Percentiles rank a stretch among this genome's conserved stretches.
These are phyloP conservation scores for Anguilla pacifica DNA, from an alignment of 2,797 vertebrate species.

Conservation along the genomic window DNA sequence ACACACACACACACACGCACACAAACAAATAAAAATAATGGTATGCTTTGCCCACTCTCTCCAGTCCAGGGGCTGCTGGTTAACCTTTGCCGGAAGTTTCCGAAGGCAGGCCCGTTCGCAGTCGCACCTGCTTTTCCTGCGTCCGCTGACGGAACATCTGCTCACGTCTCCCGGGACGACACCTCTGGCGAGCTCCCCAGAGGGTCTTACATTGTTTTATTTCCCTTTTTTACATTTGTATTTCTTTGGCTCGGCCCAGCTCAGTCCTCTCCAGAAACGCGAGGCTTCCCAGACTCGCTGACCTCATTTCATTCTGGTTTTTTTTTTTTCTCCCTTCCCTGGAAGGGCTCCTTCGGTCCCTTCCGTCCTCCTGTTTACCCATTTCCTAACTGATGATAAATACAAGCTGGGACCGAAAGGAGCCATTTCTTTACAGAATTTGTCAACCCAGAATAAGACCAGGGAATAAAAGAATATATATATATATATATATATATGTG, in stretches of 20 bases:
- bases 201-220: constrained; percentile 8
- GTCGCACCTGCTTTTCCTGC: constrained; percentile 38
- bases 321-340: constrained; percentile 21
- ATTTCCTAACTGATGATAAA: neutral
- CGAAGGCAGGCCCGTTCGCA: constrained; percentile 32
- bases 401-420: neutral
- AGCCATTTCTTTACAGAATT: constrained; percentile 9
- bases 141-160: constrained; percentile 67
- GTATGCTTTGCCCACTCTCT: constrained; percentile 12
- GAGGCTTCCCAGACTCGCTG: constrained; percentile 62
- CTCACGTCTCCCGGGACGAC: constrained; percentile 54
- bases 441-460: neutral
- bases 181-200: constrained; percentile 52
- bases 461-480: neutral
- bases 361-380: neutral
- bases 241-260: constrained; percentile 61
- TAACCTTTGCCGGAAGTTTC: constrained; percentile 56
- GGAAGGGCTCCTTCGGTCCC: constrained; percentile 59
- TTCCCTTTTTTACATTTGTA: neutral
- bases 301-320: constrained; percentile 73
- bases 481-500: too few species aligned
- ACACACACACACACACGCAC: neutral
- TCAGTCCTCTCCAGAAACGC: constrained; percentile 37
- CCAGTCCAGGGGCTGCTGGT: constrained; percentile 35
- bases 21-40: neutral